Conservation (phyloP, 2,113 vertebrate species). For the Anguilla rostrata region DNA sequence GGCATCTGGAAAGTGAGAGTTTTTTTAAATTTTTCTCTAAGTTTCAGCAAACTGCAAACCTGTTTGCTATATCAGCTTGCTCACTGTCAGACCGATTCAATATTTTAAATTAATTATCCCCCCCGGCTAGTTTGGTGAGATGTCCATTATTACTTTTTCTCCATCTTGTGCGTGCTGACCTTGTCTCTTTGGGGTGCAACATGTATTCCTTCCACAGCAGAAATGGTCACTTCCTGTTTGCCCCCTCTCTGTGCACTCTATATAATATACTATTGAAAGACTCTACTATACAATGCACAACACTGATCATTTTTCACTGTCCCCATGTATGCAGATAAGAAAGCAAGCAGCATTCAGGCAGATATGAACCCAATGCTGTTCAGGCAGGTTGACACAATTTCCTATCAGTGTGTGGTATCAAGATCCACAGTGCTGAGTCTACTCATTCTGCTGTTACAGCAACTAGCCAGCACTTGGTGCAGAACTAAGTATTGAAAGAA, state of each 20-base stretch:
- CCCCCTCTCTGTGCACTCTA: neutral
- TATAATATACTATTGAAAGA: neutral
- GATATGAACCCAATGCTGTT: neutral
- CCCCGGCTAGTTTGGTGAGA: too few relatives aligned
- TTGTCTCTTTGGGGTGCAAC: neutral
- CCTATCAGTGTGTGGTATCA: neutral
- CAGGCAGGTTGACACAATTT: neutral
- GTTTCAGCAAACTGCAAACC: neutral
- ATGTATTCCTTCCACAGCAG: neutral
- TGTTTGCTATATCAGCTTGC: neutral
- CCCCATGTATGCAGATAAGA: too few relatives aligned
- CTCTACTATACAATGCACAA: too few relatives aligned
- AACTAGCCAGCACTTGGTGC: neutral
- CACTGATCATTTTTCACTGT: too few relatives aligned
- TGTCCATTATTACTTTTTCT: neutral
- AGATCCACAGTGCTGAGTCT: neutral
- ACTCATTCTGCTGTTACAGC: neutral
- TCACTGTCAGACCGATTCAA: neutral
- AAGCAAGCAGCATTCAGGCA: too few relatives aligned
- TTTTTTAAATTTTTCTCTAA: neutral
- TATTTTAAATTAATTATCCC: too few relatives aligned
- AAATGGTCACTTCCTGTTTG: neutral
- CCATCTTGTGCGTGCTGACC: neutral
- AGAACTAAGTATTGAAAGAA: neutral
- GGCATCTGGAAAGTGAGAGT: conserved; percentile 73